Base-by-base conservation (phyloP, 2,113 vertebrate genomes). In the Nicator chloris region DNA sequence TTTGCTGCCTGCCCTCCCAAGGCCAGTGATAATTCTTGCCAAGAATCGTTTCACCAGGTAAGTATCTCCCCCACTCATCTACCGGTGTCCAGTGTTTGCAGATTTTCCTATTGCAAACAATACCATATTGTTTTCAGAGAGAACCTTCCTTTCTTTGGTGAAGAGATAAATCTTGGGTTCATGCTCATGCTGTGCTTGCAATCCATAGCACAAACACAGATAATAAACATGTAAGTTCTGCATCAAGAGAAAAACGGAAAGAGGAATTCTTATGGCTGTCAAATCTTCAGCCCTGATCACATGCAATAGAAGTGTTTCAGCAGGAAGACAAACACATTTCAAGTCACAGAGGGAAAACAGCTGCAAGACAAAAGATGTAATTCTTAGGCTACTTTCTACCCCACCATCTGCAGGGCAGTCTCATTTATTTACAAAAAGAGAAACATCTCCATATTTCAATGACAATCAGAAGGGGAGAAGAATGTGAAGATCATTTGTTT, bases 401-500 rank as follows among this genome's bases (percentile, higher is more conserved):
- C 22, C 9, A 19, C n/a, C 44, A 56, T 81, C 82, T 73, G 82
- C 31, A 70, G 61, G 57, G 51, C 20, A 93, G 59, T 68, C 59
- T 82, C 54, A 40, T 82, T 63, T 90, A 53, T 88, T 95, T 94
- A 92, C 71, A 94, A 76, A 81, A 79, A 12, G 39, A 86, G 69
- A 78, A 92, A 83, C 35, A 47, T 79, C 66, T 93, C 60, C 28
- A 13, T 69, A 77, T 90, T 88, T 70, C 87, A 79, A 20, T 40
- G 64, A 86, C 88, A 92, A 71, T 70, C 35, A 64, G 83, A 93
- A 82, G 10, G 61, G 75, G 73, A 84, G 60, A 90, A 79, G 61
- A 86, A 95, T 88, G 51, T 33, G 76, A 91, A 90, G 77, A 85
- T 72, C 13, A 53, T 92, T 88, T 93, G 73, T 95, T 96, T 90